phyloP scores from a whole-genome alignment of 23 tunicate genomes.

The Ascidia mentula region DNA sequence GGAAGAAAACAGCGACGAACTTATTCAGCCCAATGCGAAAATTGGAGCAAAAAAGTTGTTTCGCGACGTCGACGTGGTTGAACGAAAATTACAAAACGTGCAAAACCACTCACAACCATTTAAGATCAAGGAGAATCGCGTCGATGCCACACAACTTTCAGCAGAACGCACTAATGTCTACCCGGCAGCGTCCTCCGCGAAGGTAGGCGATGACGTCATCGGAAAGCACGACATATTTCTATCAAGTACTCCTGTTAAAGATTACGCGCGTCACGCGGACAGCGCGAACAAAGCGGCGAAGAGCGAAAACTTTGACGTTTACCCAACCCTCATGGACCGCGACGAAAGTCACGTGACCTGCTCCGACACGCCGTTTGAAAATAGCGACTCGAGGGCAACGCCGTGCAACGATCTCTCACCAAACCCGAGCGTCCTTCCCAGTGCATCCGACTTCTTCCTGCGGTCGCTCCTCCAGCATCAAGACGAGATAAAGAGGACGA shows the following conservation, averaged over 20 bases:
- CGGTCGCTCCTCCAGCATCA: conserved; percentile 22
- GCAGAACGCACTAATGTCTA: not conserved
- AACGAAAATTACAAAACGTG: not conserved
- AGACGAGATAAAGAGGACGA: conserved; percentile 41
- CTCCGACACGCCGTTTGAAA: not conserved
- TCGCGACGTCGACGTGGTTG: not conserved
- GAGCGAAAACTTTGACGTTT: not conserved
- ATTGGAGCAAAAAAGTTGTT: not conserved
- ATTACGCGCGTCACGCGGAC: not conserved
- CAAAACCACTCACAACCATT: not conserved
- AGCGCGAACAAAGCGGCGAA: not conserved
- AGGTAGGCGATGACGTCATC: not conserved
- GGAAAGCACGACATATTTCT: conserved; percentile 21
- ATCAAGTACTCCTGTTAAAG: conserved; percentile 30
- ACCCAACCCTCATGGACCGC: not conserved
- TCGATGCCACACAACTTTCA: not conserved
- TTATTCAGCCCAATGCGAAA: not conserved
- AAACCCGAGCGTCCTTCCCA: conserved; percentile 30
- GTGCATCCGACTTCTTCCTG: conserved; percentile 21
- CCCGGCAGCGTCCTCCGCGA: not conserved
- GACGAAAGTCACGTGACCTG: not conserved
- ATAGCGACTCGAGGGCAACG: not conserved
- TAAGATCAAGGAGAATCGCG: not conserved
- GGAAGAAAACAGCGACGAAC: not conserved
- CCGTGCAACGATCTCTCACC: not conserved